These are phyloP conservation scores for Probosciger aterrimus DNA, from an alignment of 2,113 vertebrate species.

Conservation along the genomic window DNA sequence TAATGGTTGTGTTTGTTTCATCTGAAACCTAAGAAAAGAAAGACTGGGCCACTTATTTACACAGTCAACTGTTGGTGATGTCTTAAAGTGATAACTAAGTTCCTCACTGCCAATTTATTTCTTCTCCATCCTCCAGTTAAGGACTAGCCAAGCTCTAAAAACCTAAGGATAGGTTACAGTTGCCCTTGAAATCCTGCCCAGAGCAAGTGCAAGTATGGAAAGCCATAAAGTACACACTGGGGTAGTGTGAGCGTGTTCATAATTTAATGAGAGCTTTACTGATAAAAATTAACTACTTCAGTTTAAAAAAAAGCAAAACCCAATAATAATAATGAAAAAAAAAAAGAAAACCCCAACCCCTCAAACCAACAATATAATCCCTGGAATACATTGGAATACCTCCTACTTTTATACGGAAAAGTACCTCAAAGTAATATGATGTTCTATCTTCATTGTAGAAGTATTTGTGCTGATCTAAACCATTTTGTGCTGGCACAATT, in stretches of 20 bases:
- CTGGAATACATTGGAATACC: background rate
- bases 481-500: background rate
- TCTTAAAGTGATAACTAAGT: background rate
- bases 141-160: background rate
- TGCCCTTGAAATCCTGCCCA: background rate
- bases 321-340: background rate
- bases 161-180: background rate
- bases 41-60: background rate
- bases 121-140: background rate
- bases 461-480: background rate
- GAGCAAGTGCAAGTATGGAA: background rate
- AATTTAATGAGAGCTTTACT: background rate
- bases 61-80: background rate
- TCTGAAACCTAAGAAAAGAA: background rate
- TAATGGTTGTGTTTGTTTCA: conserved; percentile 9
- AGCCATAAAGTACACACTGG: background rate
- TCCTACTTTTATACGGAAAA: background rate
- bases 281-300: background rate
- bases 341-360: background rate
- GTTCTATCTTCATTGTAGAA: background rate
- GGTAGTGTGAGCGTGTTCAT: background rate
- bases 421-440: background rate
- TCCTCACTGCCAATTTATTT: background rate
- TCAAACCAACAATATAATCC: background rate
- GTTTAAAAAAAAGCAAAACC: background rate